Evolutionary conservation across 2,888 invertebrate species (phyloP).

Genomic region (Synergus umbraculus): DNA sequence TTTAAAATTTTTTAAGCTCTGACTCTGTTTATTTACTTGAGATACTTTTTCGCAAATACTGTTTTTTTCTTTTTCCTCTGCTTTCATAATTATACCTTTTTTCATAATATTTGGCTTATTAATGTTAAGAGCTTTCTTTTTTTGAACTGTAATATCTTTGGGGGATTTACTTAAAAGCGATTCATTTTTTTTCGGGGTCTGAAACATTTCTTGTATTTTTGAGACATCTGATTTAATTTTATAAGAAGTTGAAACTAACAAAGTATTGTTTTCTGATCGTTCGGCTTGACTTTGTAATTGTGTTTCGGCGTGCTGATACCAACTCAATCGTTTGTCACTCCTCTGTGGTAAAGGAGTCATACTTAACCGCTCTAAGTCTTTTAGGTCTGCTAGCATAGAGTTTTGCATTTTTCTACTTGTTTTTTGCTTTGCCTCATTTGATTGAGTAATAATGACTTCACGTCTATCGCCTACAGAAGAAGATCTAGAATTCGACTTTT

Average conservation of each 20-base stretch:
- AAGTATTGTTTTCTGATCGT: conserved; percentile 34
- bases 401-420: conserved; percentile 51
- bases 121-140: no score
- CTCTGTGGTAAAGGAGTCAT: conserved; percentile 62
- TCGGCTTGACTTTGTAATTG: conserved; percentile 49
- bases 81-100: no score
- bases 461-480: conserved; percentile 46
- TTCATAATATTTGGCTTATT: no score
- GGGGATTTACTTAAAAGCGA: no score
- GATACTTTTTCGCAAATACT: no score
- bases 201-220: conserved; percentile 71
- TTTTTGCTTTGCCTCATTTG: conserved; percentile 43
- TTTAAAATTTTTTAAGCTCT: no score
- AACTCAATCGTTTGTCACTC: conserved; percentile 43
- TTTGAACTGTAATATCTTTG: no score
- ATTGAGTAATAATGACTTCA: conserved; percentile 50
- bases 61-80: no score
- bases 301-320: conserved; percentile 10
- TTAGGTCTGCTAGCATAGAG: conserved; percentile 69
- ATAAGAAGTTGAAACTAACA: conserved; percentile 53
- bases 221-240: conserved; percentile 69
- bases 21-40: no score
- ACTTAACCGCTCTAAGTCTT: conserved; percentile 68
- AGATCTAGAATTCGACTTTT: neutral
- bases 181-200: conserved; percentile 29